Evolutionary conservation across 2,113 vertebrate species (phyloP).

Genomic region (Corythoichthys haematopterus): DNA sequence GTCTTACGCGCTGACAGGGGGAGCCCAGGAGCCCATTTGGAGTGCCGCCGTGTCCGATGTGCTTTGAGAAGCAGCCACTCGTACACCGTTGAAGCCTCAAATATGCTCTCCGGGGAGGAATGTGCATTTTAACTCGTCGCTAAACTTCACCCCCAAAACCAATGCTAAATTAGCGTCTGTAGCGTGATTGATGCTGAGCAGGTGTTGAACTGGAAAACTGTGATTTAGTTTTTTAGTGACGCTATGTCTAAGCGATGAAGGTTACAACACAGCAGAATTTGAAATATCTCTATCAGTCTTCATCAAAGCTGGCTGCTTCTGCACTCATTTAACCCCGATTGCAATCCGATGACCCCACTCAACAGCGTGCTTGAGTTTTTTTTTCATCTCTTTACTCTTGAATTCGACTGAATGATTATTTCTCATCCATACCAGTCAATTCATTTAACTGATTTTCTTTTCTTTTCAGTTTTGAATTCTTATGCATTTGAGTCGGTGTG

Average conservation of each 20-base stretch:
- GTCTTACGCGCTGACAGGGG: conserved; percentile 26
- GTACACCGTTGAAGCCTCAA: conserved; percentile 7
- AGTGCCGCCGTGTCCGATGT: conserved; percentile 55
- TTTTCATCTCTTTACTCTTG: conserved; percentile 10
- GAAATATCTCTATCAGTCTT: conserved; percentile 7
- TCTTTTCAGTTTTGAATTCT: not conserved
- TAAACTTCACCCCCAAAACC: not conserved
- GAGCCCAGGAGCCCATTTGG: conserved; percentile 47
- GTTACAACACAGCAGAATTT: conserved; percentile 1
- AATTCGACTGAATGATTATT: conserved; percentile 20
- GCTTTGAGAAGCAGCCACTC: conserved; percentile 40
- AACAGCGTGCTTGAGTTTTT: not conserved
- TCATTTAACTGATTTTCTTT: not conserved
- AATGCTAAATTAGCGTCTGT: not conserved
- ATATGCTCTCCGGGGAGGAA: conserved; percentile 12
- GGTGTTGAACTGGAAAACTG: not conserved
- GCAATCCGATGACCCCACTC: conserved; percentile 11
- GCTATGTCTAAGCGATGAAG: not conserved
- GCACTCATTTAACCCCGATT: conserved; percentile 13
- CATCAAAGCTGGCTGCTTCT: not conserved
- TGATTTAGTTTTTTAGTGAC: too few species aligned
- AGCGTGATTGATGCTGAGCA: not conserved
- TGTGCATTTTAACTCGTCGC: conserved; percentile 17
- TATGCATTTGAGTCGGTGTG: not conserved
- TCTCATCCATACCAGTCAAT: conserved; percentile 12